Conservation (phyloP, 2,888 invertebrate species). For the Cremastinae sp. region DNA sequence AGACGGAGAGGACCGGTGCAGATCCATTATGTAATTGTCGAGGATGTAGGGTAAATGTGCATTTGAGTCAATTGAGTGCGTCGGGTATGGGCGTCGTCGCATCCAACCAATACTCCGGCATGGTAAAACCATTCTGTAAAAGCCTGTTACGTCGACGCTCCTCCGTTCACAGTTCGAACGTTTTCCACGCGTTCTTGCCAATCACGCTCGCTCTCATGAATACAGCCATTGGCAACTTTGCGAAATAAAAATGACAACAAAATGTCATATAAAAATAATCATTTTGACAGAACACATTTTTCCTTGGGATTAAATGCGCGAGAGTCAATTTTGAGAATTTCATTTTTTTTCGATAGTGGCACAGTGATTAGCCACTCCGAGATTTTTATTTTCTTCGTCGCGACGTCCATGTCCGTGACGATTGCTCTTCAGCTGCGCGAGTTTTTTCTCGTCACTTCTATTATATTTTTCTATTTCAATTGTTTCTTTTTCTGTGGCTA, state of each 20-base stretch:
- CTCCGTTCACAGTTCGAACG: constrained; percentile 19
- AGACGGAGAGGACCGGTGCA: constrained; percentile 60
- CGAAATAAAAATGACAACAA: too few species aligned
- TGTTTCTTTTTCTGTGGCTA: constrained; percentile 23
- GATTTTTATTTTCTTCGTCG: neutral
- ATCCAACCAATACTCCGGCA: constrained; percentile 43
- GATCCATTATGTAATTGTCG: constrained; percentile 76
- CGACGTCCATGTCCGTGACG: neutral
- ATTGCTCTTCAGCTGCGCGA: neutral
- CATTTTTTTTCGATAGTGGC: neutral
- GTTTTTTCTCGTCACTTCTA: neutral
- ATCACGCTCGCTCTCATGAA: neutral
- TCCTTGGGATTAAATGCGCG: too few species aligned
- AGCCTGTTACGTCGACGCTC: constrained; percentile 40
- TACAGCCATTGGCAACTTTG: neutral
- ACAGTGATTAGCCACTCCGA: neutral
- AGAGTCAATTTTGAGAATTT: neutral
- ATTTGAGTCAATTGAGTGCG: constrained; percentile 77
- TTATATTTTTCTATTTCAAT: constrained; percentile 14
- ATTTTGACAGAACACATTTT: neutral
- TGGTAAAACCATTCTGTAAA: constrained; percentile 31
- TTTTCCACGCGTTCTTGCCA: constrained; percentile 13
- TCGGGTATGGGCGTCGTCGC: constrained; percentile 62
- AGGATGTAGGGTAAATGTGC: constrained; percentile 78
- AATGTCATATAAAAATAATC: neutral